phyloP scores from a whole-genome alignment of 2,113 vertebrate species.

The Eublepharis macularius region DNA sequence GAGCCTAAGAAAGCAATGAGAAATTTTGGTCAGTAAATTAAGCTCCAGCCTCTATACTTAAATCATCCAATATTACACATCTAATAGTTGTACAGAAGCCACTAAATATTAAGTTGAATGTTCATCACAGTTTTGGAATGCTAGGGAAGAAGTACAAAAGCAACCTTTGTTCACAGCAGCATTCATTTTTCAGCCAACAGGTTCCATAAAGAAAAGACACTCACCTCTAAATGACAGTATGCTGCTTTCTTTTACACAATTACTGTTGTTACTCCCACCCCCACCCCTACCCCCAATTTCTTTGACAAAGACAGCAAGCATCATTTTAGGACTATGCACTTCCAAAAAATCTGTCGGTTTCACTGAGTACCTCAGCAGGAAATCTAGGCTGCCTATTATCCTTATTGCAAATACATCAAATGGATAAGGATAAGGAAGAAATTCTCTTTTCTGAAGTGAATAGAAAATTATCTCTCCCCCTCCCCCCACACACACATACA shows the following conservation, averaged over 20 bases:
- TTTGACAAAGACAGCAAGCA: not conserved
- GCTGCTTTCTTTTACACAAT: not conserved
- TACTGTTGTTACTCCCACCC: not conserved
- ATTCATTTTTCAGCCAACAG: not conserved
- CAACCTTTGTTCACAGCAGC: not conserved
- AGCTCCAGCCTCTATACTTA: not conserved
- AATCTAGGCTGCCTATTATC: not conserved
- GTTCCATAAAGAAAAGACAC: not conserved
- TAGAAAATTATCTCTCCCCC: conserved; percentile 12
- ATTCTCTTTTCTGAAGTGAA: not conserved
- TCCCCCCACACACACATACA: too few species aligned
- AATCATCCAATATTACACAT: not conserved
- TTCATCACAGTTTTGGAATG: not conserved
- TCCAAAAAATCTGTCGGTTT: not conserved
- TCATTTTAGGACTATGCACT: not conserved
- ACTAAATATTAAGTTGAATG: not conserved
- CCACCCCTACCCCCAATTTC: too few species aligned
- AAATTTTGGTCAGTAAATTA: conserved; percentile 5
- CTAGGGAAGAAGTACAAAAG: conserved; percentile 11
- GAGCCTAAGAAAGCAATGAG: not conserved
- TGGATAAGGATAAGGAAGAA: not conserved
- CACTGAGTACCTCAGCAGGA: not conserved
- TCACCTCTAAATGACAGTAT: not conserved
- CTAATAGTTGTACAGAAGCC: not conserved
- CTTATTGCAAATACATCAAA: not conserved